Conservation (phyloP, 1,140 invertebrate genomes). For the Wasmannia auropunctata region DNA sequence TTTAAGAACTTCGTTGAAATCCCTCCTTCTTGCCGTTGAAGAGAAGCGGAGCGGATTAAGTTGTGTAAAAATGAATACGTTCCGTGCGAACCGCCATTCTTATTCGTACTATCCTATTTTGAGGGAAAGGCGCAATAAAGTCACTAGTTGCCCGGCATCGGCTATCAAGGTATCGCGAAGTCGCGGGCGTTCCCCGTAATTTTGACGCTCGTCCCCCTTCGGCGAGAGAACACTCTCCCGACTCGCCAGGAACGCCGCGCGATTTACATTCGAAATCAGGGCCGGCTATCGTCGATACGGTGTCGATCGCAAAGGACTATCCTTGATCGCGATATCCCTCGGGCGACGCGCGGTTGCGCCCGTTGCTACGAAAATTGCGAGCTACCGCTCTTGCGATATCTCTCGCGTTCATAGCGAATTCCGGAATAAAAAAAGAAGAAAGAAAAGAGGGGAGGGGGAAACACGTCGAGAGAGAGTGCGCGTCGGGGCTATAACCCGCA, state of each 20-base stretch:
- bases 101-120: conserved; percentile 1
- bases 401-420: conserved; percentile 58
- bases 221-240: conserved; percentile 31
- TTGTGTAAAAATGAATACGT: conserved; percentile 1
- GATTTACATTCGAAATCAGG: conserved; percentile 70
- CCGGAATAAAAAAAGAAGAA: conserved; percentile 22
- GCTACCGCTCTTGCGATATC: conserved; percentile 71
- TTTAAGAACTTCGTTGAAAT: background rate
- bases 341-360: conserved; percentile 62
- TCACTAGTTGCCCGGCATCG: conserved; percentile 16
- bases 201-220: conserved; percentile 57
- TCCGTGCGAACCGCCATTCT: background rate
- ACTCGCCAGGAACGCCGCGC: conserved; percentile 58
- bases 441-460: background rate
- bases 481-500: conserved; percentile 65
- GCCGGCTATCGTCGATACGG: conserved; percentile 45
- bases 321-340: conserved; percentile 62
- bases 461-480: conserved; percentile 20
- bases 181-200: conserved; percentile 39
- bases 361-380: conserved; percentile 65
- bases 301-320: conserved; percentile 62
- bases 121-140: conserved; percentile 27
- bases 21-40: background rate
- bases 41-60: background rate
- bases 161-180: conserved; percentile 31